phyloP scores from a whole-genome alignment of 2,797 vertebrate species.

The Apogon talboti region DNA sequence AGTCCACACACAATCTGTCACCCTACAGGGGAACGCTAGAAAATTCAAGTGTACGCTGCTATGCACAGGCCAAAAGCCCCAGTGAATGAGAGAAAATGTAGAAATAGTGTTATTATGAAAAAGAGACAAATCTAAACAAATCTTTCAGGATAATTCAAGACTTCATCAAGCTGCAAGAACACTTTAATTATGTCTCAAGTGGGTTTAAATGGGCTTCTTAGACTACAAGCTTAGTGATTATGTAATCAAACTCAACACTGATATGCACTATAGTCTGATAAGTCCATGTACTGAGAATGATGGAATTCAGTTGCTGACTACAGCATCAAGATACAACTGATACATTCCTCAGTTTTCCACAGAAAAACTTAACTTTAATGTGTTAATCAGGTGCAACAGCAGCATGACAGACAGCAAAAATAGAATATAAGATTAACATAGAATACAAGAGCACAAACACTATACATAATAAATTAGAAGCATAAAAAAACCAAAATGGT shows the following conservation, averaged over 20 bases:
- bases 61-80: slow-evolving; percentile 6
- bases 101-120: neutral
- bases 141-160: too few relatives aligned
- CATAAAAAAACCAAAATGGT: too few relatives aligned
- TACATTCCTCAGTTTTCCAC: slow-evolving; percentile 45
- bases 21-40: slow-evolving; percentile 19
- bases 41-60: slow-evolving; percentile 21
- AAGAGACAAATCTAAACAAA: slow-evolving; percentile 3
- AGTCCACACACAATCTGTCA: slow-evolving; percentile 59
- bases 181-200: neutral
- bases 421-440: too few relatives aligned
- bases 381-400: too few relatives aligned
- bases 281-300: slow-evolving; percentile 45
- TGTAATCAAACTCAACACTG: slow-evolving; percentile 59
- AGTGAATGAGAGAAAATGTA: neutral
- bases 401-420: too few relatives aligned
- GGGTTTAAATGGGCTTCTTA: slow-evolving; percentile 7
- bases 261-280: slow-evolving; percentile 55
- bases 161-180: slow-evolving; percentile 35
- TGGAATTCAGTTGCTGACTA: slow-evolving; percentile 55
- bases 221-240: slow-evolving; percentile 45
- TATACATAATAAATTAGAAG: too few relatives aligned
- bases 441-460: too few relatives aligned
- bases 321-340: slow-evolving; percentile 50
- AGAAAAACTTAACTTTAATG: slow-evolving; percentile 31